Base-by-base conservation (phyloP, 2,888 invertebrate genomes). In the Spodoptera littoralis region DNA sequence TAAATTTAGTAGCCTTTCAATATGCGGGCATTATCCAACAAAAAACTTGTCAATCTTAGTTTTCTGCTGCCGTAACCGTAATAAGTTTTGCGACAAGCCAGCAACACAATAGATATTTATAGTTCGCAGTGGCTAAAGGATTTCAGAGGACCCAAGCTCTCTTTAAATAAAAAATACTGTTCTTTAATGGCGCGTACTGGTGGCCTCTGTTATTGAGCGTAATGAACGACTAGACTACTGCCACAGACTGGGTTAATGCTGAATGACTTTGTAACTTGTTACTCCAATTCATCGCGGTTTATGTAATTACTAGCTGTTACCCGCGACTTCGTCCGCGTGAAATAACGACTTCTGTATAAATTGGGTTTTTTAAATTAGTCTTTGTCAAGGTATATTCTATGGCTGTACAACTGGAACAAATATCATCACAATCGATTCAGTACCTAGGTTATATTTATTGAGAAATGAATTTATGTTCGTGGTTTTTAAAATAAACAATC, bases 211-310 rank as follows among this genome's bases (percentile, higher is more conserved):
- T 46, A 52, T 46, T 45, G 22, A 54, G 41, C 49, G 22, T 50
- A 43, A 58, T 58, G 11, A 54, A 44, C 27, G 27, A 44, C 36
- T 46, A 36, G 11, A 43, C n/a, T 11, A 41, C n/a, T 57, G 13
- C 46, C 50, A 27, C 27, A 65, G 8, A 44, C 27, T 36, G 53
- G 42, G 48, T 42, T 44, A 42, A 58, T 30, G n/a, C 45, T 55
- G 47, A 70, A 55, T 54, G 22, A 49, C 24, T 48, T 66, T 47
- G 43, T 44, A 58, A 66, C 53, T 69, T 73, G 53, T 54, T 72
- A 73, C 52, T 47, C 11, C 43, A 59, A 36, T 67, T 57, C 27
- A 59, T 22, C 22, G 52, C 44, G n/a, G 66, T 55, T 55, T 27
- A 55, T 67, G 45, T 51, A 55, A 22, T 55, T 69, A 59, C 47